Conservation (phyloP, 2,888 invertebrate genomes). For the Drosophila cracens region DNA sequence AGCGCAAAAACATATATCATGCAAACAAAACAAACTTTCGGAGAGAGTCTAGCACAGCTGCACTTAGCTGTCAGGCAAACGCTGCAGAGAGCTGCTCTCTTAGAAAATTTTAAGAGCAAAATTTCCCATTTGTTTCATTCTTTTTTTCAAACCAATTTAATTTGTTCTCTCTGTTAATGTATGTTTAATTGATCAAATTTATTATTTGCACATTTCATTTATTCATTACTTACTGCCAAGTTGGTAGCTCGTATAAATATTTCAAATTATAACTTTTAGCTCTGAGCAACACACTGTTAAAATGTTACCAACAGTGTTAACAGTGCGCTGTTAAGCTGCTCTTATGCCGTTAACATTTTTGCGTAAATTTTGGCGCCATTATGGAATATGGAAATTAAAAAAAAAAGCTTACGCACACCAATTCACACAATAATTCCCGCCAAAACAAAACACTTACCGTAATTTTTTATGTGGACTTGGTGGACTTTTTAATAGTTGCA, state of each 20-base stretch:
- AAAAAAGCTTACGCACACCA: conserved; percentile 20
- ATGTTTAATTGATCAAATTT: too few relatives aligned
- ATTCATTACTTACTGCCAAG: not conserved
- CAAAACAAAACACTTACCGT: conserved; percentile 69
- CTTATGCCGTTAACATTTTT: conserved; percentile 27
- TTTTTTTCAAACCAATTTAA: not conserved
- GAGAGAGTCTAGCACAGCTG: conserved; percentile 17
- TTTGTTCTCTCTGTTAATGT: not conserved
- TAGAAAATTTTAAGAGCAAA: not conserved
- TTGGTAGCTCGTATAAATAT: not conserved
- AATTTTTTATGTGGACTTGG: conserved; percentile 19
- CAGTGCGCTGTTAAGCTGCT: conserved; percentile 26
- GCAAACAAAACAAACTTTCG: conserved; percentile 52
- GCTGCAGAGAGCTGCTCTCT: conserved; percentile 18
- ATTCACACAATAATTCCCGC: conserved; percentile 50
- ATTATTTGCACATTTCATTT: not conserved
- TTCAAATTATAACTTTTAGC: not conserved
- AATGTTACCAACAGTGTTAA: conserved; percentile 27
- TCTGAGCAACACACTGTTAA: not conserved
- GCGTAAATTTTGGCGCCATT: conserved; percentile 47
- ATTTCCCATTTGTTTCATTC: conserved; percentile 13
- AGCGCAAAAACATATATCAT: conserved; percentile 18
- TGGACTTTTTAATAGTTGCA: conserved; percentile 15
- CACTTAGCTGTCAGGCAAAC: not conserved
- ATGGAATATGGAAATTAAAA: conserved; percentile 15